Base-by-base conservation (phyloP, 2,888 invertebrate species). In the Encarsia formosa region DNA sequence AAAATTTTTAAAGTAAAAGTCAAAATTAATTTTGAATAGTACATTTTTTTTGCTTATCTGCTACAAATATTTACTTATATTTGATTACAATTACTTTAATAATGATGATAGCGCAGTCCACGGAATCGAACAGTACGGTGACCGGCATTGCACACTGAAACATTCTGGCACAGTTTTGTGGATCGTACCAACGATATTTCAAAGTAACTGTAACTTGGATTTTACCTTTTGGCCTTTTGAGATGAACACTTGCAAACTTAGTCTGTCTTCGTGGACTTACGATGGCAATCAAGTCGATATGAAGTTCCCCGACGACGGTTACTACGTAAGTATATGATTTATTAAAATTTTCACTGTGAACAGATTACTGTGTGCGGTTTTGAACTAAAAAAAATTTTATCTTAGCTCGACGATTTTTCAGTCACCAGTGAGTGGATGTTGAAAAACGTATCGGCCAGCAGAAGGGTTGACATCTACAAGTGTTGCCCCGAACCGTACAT, bases 221-320 rank as follows among this genome's bases (percentile, higher is more conserved):
- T 76, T 91, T 45, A 73, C 77, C 15, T 75, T 78, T 55, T 91
- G 91, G 91, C 91, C 91, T 0, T 81, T 77, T 40, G 91, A 91
- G 70, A 74, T 74, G 5, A 91, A 91, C 68, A 72, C 67, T 0
- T 87, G 87, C 62, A 65, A 69, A 37, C 73, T 91, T 53, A 80
- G 80, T 63, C 81, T 91, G 55, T 88, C 87, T 1, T 88, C 90
- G 0, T 85, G 89, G 82, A 81, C 83, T 0, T 81, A 84, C 65
- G 77, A 78, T 47, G 79, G 80, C 0, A 79, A 83, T 20, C 80
- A 84, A 61, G 74, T 86, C 8, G 77, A 81, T 57, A 60, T 81
- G 13, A 65, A 65, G 42, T 38, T 71, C 13, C 59, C 63, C 31
- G 56, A 66, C 44, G 45, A 52, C 38, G 59, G 65, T 4, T 55